Evolutionary conservation across 2,113 vertebrate species (phyloP), one percentile per base, ranked within the genome.

Genomic region (Brachypodius melanocephalos): DNA sequence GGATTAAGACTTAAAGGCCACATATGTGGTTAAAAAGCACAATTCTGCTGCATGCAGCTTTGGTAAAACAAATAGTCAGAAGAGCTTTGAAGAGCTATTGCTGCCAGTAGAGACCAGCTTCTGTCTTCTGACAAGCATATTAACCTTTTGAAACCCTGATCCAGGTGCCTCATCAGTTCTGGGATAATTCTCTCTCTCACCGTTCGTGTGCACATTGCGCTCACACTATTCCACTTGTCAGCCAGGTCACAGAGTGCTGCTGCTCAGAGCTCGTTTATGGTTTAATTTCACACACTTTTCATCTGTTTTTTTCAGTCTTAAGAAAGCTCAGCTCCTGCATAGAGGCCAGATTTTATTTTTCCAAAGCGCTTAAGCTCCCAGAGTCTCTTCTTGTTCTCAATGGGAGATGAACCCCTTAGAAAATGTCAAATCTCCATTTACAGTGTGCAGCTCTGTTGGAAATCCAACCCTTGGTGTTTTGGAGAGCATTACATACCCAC

Each of bases 361-460:
- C 49, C n/a, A 66, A 94, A 71, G 81, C 0, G 2, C 81, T 94
- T 89, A 93, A 93, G 42, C 67, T 89, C 74, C 24, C 31, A 24
- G 63, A 78, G 36, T 49, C 61, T 90, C 68, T 55, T 74, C 65
- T 73, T 88, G 46, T 58, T 88, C 81, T 93, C 81, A 88, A 45
- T 69, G 51, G 78, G 66, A 83, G 62, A 89, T 9, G 74, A 89
- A 59, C 4, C 11, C 71, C 61, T 89, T 82, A 91, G 77, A 89
- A 95, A 95, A 91, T 89, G 62, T 63, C 93, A 92, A 71, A 85
- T 91, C 62, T 58, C 78, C 74, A 77, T 89, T 83, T 80, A 29
- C 46, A 93, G 46, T 9, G 34, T 31, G 71, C 29, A 66, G 78
- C 81, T 73, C 74, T 62, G 58, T 28, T 85, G 89, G 88, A 91